Base-by-base conservation (phyloP, 2,888 invertebrate species). In the Sericinus montela region DNA sequence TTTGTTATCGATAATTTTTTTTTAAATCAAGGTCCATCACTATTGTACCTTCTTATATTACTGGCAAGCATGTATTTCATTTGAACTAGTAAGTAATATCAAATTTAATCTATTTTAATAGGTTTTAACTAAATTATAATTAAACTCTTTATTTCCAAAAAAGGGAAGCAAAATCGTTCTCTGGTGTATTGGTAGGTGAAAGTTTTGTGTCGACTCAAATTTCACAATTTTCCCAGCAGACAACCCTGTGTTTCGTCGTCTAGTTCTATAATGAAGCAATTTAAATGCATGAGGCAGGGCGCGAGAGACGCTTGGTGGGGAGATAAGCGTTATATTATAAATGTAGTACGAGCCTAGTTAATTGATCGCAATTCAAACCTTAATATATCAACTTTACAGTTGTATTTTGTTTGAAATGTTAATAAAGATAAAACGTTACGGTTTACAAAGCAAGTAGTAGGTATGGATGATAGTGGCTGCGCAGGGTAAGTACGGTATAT, bases 241-340 rank as follows among this genome's bases (percentile, higher is more conserved):
- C 89, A 88, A 79, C 89, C 87, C 88, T 89, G 80, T 60, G 63
- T 62, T 63, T 67, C 72, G 73, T 68, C 78, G 84, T 86, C 86
- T 86, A 84, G 80, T 79, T 80, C 84, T 70, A 81, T 89, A 89
- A 89, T 89, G 89, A 89, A 89, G 89, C 89, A 89, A 89, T 89
- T 89, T 89, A 89, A 89, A 89, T 89, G 89, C 89, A 89, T 89
- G 89, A 89, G 87, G 87, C 84, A 88, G 88, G 88, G 87, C 86
- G 83, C 80, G 86, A 82, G 82, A 75, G 76, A 65, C 72, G 71
- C 66, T 70, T 81, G 86, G 86, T 76, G 87, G 87, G 88, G 86
- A 76, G 70, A 75, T 54, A 54, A 51, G 60, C 53, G 55, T 57
- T 57, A 58, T 58, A 52, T 57, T 54, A 56, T 53, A 60, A 76